A percentile compares a stretch with the other conserved stretches of the same genome.
Evolutionary conservation across 2,113 vertebrate genomes (phyloP).

Genomic region (Zapornia atra): DNA sequence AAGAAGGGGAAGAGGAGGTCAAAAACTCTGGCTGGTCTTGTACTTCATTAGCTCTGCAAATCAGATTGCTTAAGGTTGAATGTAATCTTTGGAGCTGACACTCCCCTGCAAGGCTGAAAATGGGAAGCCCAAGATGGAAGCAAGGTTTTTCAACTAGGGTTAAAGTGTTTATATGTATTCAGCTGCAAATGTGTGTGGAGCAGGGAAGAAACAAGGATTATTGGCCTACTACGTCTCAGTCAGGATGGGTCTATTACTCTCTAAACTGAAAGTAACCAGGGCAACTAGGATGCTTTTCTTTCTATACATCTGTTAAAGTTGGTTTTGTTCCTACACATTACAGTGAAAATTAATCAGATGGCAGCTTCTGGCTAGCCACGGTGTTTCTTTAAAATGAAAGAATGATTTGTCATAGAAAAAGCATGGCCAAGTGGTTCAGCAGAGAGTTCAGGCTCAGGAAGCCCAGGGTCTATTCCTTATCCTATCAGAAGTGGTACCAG

Average conservation of each 20-base stretch:
- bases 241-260: not conserved
- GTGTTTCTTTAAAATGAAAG: not conserved
- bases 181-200: not conserved
- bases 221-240: not conserved
- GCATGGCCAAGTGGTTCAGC: not conserved
- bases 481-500: fast-evolving
- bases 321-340: not conserved
- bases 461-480: not conserved
- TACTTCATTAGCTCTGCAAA: not conserved
- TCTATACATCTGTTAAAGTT: not conserved
- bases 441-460: not conserved
- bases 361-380: not conserved
- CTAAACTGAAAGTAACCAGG: not conserved
- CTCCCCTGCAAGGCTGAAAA: not conserved
- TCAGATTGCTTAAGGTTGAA: not conserved
- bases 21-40: not conserved
- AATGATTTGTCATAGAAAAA: not conserved
- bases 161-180: not conserved
- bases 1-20: slow-evolving; percentile 9
- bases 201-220: not conserved
- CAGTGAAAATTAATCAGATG: not conserved
- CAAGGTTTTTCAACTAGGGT: not conserved
- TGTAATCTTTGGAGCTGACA: not conserved
- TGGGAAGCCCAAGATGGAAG: not conserved
- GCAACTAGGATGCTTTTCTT: not conserved